Base-by-base conservation (phyloP, 2,113 vertebrate species). In the Rafetus swinhoei region DNA sequence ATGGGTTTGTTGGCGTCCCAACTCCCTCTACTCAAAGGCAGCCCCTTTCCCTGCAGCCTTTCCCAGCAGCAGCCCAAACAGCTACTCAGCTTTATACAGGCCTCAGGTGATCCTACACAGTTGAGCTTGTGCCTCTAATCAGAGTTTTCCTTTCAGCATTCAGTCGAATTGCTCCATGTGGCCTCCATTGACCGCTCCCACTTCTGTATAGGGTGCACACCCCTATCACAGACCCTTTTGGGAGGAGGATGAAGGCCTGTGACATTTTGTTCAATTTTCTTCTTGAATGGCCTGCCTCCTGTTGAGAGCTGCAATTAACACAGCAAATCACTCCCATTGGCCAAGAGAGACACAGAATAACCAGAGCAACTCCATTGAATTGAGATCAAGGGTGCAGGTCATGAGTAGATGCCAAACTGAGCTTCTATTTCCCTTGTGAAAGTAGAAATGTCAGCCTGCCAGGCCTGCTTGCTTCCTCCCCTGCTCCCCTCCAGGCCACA, bases 311-410 rank as follows among this genome's bases (percentile, higher is more conserved):
- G 59, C 45, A 77, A 14, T 2, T 85, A 77, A 87, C 88, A 84
- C 10, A 19, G 60, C 88, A 88, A 79, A 24, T 29, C 7, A 4
- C 88, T 86, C 60, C 84, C n/a, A 95, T 82, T 93, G 86, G 90
- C 86, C 2, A 0, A 84, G 77, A 87, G 91, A 90, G 95, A 93
- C 91, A 95, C 35, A 83, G 60, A 53, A 72, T 80, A 90, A 24
- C 82, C 95, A 77, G 96, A 79, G 95, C 95, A 96, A 92, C 92
- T 87, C 95, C 90, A 96, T 90, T 96, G 94, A 94, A 88, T 50
- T 53, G 74, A 25, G 59, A 5, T 62, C 12, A 12, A 25, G 59
- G 90, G 92, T 79, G 93, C 83, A 87, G 94, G 92, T 90, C 81
- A 93, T 29, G 52, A 83, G 89, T 74, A 90, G 4, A 95, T 96